Percentiles rank a stretch among this genome's conserved stretches.
Evolutionary conservation across 2,888 invertebrate species (phyloP).

Genomic region (Alitta virens): DNA sequence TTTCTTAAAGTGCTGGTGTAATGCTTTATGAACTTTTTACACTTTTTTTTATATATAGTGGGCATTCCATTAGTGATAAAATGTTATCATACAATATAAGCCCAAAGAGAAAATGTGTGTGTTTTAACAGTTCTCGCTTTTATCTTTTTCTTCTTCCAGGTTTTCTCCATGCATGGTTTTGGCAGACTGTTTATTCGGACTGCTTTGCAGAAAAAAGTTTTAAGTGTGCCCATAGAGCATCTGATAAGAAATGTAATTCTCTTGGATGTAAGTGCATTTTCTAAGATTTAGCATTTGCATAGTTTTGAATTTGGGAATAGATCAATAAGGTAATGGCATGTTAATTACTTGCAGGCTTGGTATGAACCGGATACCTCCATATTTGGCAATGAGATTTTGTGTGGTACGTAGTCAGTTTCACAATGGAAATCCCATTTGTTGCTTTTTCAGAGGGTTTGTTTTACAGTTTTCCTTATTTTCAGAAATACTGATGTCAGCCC

Average conservation of each 20-base stretch:
- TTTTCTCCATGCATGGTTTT: constrained; percentile 8
- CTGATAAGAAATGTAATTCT: constrained; percentile 10
- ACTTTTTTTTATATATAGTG: not conserved
- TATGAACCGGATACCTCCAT: constrained; percentile 59
- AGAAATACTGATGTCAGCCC: constrained; percentile 52
- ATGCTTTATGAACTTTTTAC: not conserved
- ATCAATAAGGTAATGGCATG: too few relatives aligned
- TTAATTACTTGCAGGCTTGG: constrained; percentile 60
- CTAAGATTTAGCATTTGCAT: too few relatives aligned
- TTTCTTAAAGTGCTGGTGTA: not conserved
- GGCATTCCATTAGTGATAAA: too few relatives aligned
- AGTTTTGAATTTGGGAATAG: too few relatives aligned
- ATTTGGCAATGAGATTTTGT: constrained; percentile 66
- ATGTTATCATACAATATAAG: too few relatives aligned
- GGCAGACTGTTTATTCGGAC: constrained; percentile 25
- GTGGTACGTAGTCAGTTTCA: constrained; percentile 31
- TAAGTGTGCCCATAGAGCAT: constrained; percentile 18
- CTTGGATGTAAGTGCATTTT: not conserved
- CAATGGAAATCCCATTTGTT: too few relatives aligned
- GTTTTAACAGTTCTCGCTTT: too few relatives aligned
- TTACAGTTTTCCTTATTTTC: constrained; percentile 21
- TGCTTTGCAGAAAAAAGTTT: constrained; percentile 23
- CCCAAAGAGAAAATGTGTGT: too few relatives aligned
- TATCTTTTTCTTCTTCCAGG: not conserved
- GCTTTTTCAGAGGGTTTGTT: not conserved